phyloP scores from a whole-genome alignment of 2,797 vertebrate species.

The Cephalopachus bancanus region DNA sequence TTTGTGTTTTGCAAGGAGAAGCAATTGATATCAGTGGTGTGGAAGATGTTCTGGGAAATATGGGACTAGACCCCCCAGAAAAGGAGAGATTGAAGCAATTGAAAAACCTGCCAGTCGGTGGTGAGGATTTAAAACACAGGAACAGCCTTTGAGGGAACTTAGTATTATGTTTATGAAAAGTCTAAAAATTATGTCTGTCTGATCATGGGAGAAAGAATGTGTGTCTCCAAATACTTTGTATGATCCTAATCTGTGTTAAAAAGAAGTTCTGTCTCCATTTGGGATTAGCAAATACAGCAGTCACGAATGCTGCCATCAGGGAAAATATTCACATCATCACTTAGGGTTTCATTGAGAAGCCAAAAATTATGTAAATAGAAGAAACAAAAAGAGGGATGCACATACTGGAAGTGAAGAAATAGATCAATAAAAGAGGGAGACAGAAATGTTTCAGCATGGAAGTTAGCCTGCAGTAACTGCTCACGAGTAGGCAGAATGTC shows the following conservation, averaged over 20 bases:
- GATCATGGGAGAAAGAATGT: neutral
- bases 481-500: too few species aligned
- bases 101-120: neutral
- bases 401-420: neutral
- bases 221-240: neutral
- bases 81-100: too few species aligned
- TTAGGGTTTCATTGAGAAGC: neutral
- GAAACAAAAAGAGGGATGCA: neutral
- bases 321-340: neutral
- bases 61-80: neutral
- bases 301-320: neutral
- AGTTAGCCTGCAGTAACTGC: neutral
- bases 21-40: neutral
- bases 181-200: slow-evolving; percentile 3
- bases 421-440: neutral
- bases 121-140: slow-evolving; percentile 24
- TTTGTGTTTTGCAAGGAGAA: neutral
- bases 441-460: neutral
- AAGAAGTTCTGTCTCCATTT: neutral
- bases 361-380: neutral
- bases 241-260: neutral
- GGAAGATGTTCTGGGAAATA: neutral
- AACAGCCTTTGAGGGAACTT: slow-evolving; percentile 25
- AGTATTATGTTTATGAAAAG: neutral
- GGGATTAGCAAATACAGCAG: neutral